Conservation (phyloP, 2,888 invertebrate species). For the Agrilus mali region DNA sequence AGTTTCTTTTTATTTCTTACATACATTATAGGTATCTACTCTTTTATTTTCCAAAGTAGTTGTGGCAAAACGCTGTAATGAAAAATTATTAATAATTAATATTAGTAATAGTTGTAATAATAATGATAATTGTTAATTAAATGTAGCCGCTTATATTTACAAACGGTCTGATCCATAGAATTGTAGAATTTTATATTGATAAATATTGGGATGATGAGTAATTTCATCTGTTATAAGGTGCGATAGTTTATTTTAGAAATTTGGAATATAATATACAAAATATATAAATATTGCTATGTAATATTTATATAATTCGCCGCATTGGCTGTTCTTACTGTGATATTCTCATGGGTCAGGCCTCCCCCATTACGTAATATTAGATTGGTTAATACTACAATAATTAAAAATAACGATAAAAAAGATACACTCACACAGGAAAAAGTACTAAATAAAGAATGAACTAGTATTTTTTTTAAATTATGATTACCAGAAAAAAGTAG, state of each 20-base stretch:
- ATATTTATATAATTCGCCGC: constrained; percentile 26
- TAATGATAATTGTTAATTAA: no score
- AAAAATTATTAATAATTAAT: no score
- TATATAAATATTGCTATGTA: constrained; percentile 19
- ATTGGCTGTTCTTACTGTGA: constrained; percentile 31
- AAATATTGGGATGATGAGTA: constrained; percentile 16
- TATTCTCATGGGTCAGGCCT: constrained; percentile 38
- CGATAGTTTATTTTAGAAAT: constrained; percentile 16
- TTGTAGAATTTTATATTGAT: constrained; percentile 27
- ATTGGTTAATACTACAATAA: constrained; percentile 13
- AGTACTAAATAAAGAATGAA: not conserved
- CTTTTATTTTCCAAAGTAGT: no score
- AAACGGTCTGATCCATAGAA: constrained; percentile 35
- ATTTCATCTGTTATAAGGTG: constrained; percentile 16
- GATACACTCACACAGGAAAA: constrained; percentile 8
- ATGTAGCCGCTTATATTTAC: constrained; percentile 7
- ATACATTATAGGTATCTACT: no score
- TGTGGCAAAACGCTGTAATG: no score
- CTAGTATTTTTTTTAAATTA: no score
- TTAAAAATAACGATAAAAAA: no score
- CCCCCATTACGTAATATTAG: constrained; percentile 9
- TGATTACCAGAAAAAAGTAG: no score
- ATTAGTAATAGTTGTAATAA: no score
- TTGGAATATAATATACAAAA: constrained; percentile 9
- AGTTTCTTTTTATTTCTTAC: no score